Conservation (phyloP, 1,140 invertebrate species). For the Cyrtorhinus lividipennis region DNA sequence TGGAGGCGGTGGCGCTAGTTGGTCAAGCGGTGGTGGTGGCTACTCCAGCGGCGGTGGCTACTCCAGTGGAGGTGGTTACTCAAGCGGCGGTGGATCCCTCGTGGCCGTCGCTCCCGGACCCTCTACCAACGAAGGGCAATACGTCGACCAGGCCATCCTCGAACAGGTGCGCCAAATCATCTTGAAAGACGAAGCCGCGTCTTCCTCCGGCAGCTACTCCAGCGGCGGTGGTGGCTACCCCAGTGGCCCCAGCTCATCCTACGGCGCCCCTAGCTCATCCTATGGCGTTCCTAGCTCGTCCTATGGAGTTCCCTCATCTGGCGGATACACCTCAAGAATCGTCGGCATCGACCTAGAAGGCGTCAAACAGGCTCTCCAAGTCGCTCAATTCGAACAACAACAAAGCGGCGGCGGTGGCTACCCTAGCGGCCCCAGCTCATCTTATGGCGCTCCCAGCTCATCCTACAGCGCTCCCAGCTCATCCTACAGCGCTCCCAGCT, state of each 20-base stretch:
- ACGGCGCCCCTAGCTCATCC: constrained; percentile 31
- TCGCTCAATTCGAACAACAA: constrained; percentile 50
- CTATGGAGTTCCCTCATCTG: constrained; percentile 36
- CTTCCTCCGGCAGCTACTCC: constrained; percentile 32
- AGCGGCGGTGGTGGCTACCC: constrained; percentile 31
- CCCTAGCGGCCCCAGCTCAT: constrained; percentile 36
- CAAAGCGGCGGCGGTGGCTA: constrained; percentile 32
- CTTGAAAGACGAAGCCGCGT: constrained; percentile 55
- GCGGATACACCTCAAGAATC: constrained; percentile 40
- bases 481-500: constrained; percentile 34
- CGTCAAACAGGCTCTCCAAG: constrained; percentile 58
- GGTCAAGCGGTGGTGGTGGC: constrained; percentile 16
- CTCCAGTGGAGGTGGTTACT: constrained; percentile 26
- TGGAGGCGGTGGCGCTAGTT: constrained; percentile 16
- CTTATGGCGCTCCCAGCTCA: constrained; percentile 44
- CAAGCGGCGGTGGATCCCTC: constrained; percentile 50
- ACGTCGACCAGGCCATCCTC: constrained; percentile 57
- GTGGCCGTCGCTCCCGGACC: constrained; percentile 52
- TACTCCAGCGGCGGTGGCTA: constrained; percentile 29
- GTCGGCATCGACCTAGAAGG: constrained; percentile 59
- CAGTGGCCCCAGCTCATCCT: constrained; percentile 30
- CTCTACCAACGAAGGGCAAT: constrained; percentile 58
- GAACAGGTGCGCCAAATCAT: constrained; percentile 68
- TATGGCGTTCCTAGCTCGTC: constrained; percentile 37
- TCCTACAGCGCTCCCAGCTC: constrained; percentile 38